Conservation (phyloP, 2,113 vertebrate genomes). For the Rhinichthys klamathensis region DNA sequence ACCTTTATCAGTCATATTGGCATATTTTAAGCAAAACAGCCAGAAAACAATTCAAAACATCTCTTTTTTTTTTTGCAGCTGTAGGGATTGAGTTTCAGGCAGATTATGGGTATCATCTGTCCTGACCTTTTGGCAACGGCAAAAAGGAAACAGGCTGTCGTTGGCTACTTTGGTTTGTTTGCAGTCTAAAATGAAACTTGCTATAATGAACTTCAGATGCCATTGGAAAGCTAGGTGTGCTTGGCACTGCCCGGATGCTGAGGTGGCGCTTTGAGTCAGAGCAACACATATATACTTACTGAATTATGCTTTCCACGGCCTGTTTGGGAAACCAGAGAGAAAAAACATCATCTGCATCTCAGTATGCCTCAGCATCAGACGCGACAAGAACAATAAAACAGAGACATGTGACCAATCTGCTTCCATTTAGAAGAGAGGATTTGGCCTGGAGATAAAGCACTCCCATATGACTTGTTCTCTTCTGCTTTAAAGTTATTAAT, state of each 20-base stretch:
- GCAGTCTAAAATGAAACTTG: constrained; percentile 16
- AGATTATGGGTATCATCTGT: constrained; percentile 33
- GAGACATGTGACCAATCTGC: constrained; percentile 55
- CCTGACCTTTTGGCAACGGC: neutral
- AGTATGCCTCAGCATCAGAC: constrained; percentile 48
- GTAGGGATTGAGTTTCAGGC: constrained; percentile 21
- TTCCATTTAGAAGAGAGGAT: constrained; percentile 56
- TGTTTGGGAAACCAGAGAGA: constrained; percentile 8
- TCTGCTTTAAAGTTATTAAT: constrained; percentile 54
- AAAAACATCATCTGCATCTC: constrained; percentile 27
- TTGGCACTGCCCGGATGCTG: constrained; percentile 10
- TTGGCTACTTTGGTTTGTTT: neutral
- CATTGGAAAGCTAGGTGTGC: constrained; percentile 1
- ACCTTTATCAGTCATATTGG: neutral
- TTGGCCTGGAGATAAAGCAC: constrained; percentile 55
- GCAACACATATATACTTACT: constrained; percentile 18
- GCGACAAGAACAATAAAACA: constrained; percentile 47
- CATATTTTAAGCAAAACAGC: neutral
- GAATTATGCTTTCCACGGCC: constrained; percentile 23
- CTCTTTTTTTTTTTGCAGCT: constrained; percentile 12
- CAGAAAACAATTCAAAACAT: constrained; percentile 27
- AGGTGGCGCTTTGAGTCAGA: constrained; percentile 3
- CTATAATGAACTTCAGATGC: constrained; percentile 30
- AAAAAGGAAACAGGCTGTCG: constrained; percentile 16
- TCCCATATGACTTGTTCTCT: constrained; percentile 59